Conservation (phyloP, 2,888 invertebrate species). For the Campaea margaritaria region DNA sequence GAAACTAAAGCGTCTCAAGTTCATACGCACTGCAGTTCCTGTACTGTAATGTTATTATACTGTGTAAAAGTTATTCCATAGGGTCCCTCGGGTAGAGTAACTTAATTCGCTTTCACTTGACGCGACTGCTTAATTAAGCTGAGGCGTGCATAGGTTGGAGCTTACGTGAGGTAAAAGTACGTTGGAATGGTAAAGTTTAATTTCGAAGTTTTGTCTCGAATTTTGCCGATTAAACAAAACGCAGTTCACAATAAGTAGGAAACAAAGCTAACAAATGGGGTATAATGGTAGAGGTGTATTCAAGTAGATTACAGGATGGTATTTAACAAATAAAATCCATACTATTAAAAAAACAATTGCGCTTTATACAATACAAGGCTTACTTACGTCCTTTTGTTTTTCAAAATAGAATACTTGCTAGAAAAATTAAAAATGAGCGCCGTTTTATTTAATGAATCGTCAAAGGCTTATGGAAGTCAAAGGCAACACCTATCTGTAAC, state of each 20-base stretch:
- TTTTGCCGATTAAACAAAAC: constrained; percentile 3
- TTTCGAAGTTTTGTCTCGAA: constrained; percentile 12
- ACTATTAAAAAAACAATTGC: too few species aligned
- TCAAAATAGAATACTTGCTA: too few species aligned
- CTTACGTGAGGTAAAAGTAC: constrained; percentile 24
- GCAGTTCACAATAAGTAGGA: not conserved
- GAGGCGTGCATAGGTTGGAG: constrained; percentile 18
- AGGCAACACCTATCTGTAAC: too few species aligned
- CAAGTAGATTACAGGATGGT: too few species aligned
- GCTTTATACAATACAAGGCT: too few species aligned
- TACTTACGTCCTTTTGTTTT: too few species aligned
- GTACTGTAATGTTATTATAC: constrained; percentile 13
- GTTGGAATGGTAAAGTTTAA: constrained; percentile 15
- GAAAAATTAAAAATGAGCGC: too few species aligned
- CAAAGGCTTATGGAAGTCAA: too few species aligned
- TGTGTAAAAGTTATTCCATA: constrained; percentile 21
- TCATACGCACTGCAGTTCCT: not conserved
- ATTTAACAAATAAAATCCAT: too few species aligned
- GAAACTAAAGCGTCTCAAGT: not conserved
- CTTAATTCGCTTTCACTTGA: constrained; percentile 69
- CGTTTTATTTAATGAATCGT: too few species aligned
- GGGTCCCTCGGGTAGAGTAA: constrained; percentile 61
- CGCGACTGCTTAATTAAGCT: constrained; percentile 70
- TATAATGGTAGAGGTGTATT: too few species aligned
- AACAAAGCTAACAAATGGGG: too few species aligned